Evolutionary conservation across 2,888 invertebrate species (phyloP).

Genomic region (Drosophila meridiana): DNA sequence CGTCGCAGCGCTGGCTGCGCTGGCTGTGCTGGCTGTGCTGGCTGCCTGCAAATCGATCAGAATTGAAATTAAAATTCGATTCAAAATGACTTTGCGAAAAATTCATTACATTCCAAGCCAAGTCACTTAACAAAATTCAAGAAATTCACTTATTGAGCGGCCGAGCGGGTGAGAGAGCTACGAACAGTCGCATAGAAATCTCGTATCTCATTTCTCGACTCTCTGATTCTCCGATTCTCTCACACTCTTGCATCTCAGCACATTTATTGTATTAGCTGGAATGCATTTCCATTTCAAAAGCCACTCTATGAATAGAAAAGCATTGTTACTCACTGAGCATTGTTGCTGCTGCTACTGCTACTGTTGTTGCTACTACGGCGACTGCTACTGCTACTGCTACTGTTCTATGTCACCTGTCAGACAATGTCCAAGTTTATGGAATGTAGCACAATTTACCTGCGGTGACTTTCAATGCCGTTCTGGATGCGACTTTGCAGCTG

Average conservation of each 20-base stretch:
- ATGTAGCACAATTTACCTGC: conserved; percentile 50
- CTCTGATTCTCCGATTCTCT: conserved; percentile 13
- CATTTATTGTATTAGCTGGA: conserved; percentile 58
- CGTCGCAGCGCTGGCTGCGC: conserved; percentile 18
- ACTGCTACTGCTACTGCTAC: not conserved
- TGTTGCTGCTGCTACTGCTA: conserved; percentile 24
- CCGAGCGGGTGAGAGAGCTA: not conserved
- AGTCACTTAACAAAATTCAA: conserved; percentile 59
- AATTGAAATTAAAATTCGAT: conserved; percentile 29
- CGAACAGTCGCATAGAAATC: conserved; percentile 35
- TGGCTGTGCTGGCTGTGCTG: not conserved
- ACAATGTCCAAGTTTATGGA: conserved; percentile 42
- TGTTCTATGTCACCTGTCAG: conserved; percentile 33
- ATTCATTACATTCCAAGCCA: conserved; percentile 67
- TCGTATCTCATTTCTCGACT: conserved; percentile 28
- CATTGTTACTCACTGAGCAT: conserved; percentile 42
- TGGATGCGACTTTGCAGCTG: conserved; percentile 10
- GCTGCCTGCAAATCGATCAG: conserved; percentile 57
- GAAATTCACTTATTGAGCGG: conserved; percentile 46
- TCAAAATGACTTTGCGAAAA: conserved; percentile 55
- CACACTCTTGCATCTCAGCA: conserved; percentile 12
- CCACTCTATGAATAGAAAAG: conserved; percentile 50
- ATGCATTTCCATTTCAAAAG: conserved; percentile 67
- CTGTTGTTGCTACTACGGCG: conserved; percentile 1
- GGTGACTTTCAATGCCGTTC: conserved; percentile 37